Base-by-base conservation (phyloP, 2,888 invertebrate genomes). In the Drosophila imparisetae region DNA sequence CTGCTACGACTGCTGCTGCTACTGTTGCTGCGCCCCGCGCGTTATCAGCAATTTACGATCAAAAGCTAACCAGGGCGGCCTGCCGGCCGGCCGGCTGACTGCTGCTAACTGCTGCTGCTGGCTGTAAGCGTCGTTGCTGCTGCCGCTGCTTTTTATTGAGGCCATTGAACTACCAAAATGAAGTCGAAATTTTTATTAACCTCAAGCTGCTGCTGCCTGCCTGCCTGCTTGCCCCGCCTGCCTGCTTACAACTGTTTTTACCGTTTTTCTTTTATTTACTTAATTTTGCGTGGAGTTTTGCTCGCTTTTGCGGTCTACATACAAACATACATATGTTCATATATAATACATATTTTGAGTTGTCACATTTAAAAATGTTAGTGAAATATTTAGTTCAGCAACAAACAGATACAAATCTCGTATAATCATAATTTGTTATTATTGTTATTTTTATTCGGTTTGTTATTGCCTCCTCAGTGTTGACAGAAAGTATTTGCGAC, bases 201-300 rank as follows among this genome's bases (percentile, higher is more conserved):
- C 73, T 84, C 76, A 74, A 87, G 78, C 18, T 53, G 18, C 34
- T n/a, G 29, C 21, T 18, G 53, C 10, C 45, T 13, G 45, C 38
- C 18, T 40, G 38, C 18, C n/a, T 40, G 40, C 42, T 21, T 24
- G 48, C 48, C 18, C 24, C 15, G 48, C 68, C 49, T 63, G 63
- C 40, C 70, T 78, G 75, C 78, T 84, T 87, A 84, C 86, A 84
- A 85, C 84, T 85, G 88, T 86, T 86, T 81, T 88, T 86, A 84
- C 84, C 86, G 84, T 85, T 85, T 72, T 66, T 71, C 69, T 78
- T 78, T 71, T 75, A 78, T 76, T 79, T 79, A 68, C 40, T 45
- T 45, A 45, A 45, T 77, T 78, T 65, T 58, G 63, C 66, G 66
- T 49, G 29, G 45, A 45, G 40, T 78, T 70, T 73, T 62, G 62